Evolutionary conservation across 37 sponge, comb jelly and placozoan genomes (phyloP), one percentile per base, ranked within the genome.

Genomic region (Haliclona indistincta): DNA sequence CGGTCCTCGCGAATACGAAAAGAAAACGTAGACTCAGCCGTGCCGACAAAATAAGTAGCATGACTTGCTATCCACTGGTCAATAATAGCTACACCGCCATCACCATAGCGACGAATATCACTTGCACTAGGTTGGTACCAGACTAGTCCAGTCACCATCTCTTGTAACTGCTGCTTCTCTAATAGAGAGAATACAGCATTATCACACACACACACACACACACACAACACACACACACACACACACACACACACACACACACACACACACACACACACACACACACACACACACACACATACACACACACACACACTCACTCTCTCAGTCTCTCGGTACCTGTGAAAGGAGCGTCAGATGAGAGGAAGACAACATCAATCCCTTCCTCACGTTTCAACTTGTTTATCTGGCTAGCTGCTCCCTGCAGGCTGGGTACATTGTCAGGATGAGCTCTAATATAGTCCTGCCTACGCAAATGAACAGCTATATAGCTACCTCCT

Each of bases 21-120:
- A 0, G 97, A 86, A 43, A 97, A 94, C 1, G 97, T 97, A 1
- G 97, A 97, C 36, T 89, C 77, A 37, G 65, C n/a, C 70, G 86
- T 83, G 3, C 97, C 97, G 65, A 71, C 65, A 73, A 28, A 47
- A 56, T 4, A 75, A 22, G 25, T 75, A 36, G 81, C 89, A 78
- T 94, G 88, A 39, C 86, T 75, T 35, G 89, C 77, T 72, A 97
- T 97, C 97, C 97, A 97, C 42, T 97, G 97, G 79, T 97, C 97
- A 71, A 97, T 88, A 32, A 97, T 94, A 41, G 97, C 88, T 61
- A 92, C 81, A 52, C 93, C 93, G 30, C 93, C 93, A 56, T 92
- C 93, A 22, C 80, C 84, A 65, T 90, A 74, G 56, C 35, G 51
- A 29, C 69, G 70, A 20, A 62, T 26, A 1, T 26, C 4, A 5